Conservation (phyloP, 2,113 vertebrate species). For the Typhlomys cinereus region DNA sequence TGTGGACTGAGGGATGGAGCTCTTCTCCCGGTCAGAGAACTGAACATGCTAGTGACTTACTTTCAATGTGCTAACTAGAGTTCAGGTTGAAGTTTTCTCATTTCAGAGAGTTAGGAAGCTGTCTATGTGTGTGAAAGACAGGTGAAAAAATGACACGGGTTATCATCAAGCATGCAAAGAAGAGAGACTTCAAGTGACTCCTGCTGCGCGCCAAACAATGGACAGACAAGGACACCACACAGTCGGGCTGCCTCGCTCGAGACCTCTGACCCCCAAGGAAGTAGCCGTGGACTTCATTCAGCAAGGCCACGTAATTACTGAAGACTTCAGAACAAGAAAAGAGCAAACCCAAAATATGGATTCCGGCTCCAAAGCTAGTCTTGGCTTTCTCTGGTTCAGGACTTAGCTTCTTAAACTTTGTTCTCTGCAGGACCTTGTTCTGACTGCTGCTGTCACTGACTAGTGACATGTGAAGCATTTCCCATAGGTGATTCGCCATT, state of each 20-base stretch:
- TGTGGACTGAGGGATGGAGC: slow-evolving; percentile 46
- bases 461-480: not conserved
- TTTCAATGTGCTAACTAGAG: slow-evolving; percentile 24
- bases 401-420: not conserved
- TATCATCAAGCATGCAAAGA: not conserved
- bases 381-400: not conserved
- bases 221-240: no score
- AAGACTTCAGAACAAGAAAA: not conserved
- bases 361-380: not conserved
- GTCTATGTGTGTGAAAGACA: not conserved
- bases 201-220: not conserved
- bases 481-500: not conserved
- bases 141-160: not conserved
- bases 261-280: no score
- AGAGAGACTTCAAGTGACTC: not conserved
- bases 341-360: not conserved
- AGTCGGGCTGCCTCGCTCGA: no score
- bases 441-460: not conserved
- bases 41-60: not conserved
- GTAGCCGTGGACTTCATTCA: not conserved
- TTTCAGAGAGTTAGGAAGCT: slow-evolving; percentile 6
- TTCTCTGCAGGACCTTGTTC: not conserved
- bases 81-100: slow-evolving; percentile 4
- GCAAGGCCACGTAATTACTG: not conserved
- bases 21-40: slow-evolving; percentile 40